Base-by-base conservation (phyloP, 2,888 invertebrate species). In the Crossocerus cetratus region DNA sequence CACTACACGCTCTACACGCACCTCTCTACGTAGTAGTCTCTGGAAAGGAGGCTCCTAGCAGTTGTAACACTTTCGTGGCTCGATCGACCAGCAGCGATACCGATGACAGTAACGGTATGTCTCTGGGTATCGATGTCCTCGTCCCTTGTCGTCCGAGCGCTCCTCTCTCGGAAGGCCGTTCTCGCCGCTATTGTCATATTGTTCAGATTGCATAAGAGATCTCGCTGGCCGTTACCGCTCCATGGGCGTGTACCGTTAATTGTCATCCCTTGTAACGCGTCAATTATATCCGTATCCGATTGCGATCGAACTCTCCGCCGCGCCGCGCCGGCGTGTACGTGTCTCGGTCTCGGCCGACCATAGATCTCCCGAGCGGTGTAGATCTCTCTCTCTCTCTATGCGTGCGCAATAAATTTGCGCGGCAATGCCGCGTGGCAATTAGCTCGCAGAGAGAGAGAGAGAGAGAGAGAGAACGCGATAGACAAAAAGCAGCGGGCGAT, bases 61-160 rank as follows among this genome's bases (percentile, higher is more conserved):
- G 82, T 72, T 75, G 82, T 82, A 79, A 82, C 83, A 82, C 82
- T 83, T 82, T 83, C 78, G 66, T 66, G 81, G 62, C 23, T 49
- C 68, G 83, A 83, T 83, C 72, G 77, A 76, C 65, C 68, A 82
- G 63, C 68, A 49, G 61, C 67, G 82, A 82, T 82, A 82, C 76
- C 76, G 76, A 80, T 71, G 72, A 74, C 54, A 56, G 49, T 82
- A 82, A 82, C 82, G 82, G 82, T 82, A 82, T 59, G 76, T 61
- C 63, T 49, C 54, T 63, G 61, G 59, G 49, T 71, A 67, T 65
- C 76, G 70, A 71, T 69, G 64, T 54, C 57, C 65, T 59, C 20
- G 42, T 54, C 57, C 67, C 53, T 55, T 60, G 66, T 58, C 66
- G 70, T 68, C 57, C 65, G 32, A 32, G 8, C 32, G 8, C 32